Conservation (phyloP, 2,113 vertebrate species). For the Anoplopoma fimbria region DNA sequence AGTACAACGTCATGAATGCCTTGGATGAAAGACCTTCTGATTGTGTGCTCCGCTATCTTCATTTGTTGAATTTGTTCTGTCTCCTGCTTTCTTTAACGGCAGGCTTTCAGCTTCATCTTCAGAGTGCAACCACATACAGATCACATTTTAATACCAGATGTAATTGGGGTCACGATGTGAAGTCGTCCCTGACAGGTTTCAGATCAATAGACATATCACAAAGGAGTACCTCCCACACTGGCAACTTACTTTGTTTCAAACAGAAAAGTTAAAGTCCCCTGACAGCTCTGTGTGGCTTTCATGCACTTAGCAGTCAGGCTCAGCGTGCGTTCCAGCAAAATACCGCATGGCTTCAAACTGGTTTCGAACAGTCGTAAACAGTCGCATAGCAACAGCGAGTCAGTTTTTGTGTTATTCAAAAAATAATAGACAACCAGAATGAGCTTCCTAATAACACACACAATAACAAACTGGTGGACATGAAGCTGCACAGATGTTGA, state of each 20-base stretch:
- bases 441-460: slow-evolving; percentile 9
- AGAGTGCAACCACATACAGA: not conserved
- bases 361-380: slow-evolving; percentile 47
- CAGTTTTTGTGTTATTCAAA: slow-evolving; percentile 21
- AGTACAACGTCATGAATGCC: not conserved
- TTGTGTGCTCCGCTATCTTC: not conserved
- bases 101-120: not conserved
- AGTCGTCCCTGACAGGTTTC: not conserved
- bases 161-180: not conserved
- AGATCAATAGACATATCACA: not conserved
- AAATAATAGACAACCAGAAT: slow-evolving; percentile 36
- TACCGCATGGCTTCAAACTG: slow-evolving; percentile 30
- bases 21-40: not conserved
- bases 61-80: not conserved
- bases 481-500: slow-evolving; percentile 32
- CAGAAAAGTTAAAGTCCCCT: slow-evolving; percentile 7
- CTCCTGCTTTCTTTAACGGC: not conserved
- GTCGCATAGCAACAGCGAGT: slow-evolving; percentile 66
- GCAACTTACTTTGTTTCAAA: not conserved
- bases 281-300: slow-evolving; percentile 17
- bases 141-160: not conserved
- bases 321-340: slow-evolving; percentile 37
- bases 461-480: slow-evolving; percentile 31
- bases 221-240: not conserved
- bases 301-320: slow-evolving; percentile 14